Base-by-base conservation (phyloP, 2,113 vertebrate species). In the Maccullochella peelii region DNA sequence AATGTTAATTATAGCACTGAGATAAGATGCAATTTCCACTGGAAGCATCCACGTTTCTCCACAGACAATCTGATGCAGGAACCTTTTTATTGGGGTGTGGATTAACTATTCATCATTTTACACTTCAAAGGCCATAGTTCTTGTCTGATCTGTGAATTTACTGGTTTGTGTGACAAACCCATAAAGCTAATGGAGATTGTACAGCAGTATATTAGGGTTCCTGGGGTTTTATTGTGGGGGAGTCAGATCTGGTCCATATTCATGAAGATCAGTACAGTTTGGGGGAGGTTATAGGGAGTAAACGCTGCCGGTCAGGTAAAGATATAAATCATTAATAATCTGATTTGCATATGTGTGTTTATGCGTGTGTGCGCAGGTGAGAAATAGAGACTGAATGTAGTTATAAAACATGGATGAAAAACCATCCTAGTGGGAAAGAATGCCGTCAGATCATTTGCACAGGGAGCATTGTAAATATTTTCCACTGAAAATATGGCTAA, bases 31-130 rank as follows among this genome's bases (percentile, higher is more conserved):
- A 49, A 65, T 63, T 79, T 83, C 57, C 52, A 72, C 27, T 86
- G 15, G 49, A 86, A 72, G 67, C 36, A 27, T 86, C 49, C 47
- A 75, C 21, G 47, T 73, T 79, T 75, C 42, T 84, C 11, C 55
- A 62, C 27, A 71, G 44, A 52, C 55, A 66, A n/a, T 40, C 0
- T 66, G 66, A 75, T 57, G 72, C 74, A 68, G 36, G 84, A 87
- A 79, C 36, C 50, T 80, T 76, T 80, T 80, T 75, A 79, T 44
- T 70, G n/a, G 49, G 23, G 18, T 40, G 44, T 49, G 42, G 61
- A 82, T 89, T 42, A 87, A 85, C 88, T 84, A 91, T 88, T 84
- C 83, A 91, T 81, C 33, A n/a, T 77, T 87, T 80, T 88, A 77
- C 79, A 86, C 58, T 89, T 88, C 84, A 93, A 78, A 91, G 73